Base-by-base conservation (phyloP, 2,797 vertebrate genomes). In the Sphaeramia orbicularis region DNA sequence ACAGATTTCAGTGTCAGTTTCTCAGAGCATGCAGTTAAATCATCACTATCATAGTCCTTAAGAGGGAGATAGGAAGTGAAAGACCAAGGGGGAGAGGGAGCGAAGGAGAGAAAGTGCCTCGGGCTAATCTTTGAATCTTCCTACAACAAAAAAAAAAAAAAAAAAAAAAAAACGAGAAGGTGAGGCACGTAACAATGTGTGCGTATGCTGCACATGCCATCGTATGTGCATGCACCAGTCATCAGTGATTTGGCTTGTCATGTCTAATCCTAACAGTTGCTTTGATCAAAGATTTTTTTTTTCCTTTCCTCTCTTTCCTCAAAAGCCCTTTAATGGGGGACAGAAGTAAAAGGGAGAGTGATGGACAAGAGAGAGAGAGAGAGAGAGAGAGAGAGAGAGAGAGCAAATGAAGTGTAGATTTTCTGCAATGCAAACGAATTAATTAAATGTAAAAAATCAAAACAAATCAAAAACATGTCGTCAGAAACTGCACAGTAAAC, bases 221-320 rank as follows among this genome's bases (percentile, higher is more conserved):
- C n/a, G n/a, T 55, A 50, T 61, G 58, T 50, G 15, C 13, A 10
- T 41, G 44, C 40, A 38, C 4, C 38, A 54, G 65, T 71, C 74
- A 67, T 69, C 57, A 42, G 21, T 77, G 76, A 71, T 80, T 62
- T 70, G 51, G 38, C 24, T 64, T 70, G 71, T 75, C 65, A 53
- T 60, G 67, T 65, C 61, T 49, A 44, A 60, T 76, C 42, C 58
- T 49, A 53, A 72, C 63, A 62, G 43, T 56, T 36, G 47, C 63
- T 79, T 71, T 78, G 79, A 86, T 84, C 81, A 86, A 70, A 68
- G 32, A 43, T 38, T 7, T 48, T 41, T 59, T 70, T n/a, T n/a
- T n/a, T n/a, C 36, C 57, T 64, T 50, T 45, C 38, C 15, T 2
- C 27, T 19, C 52, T 64, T 80, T 70, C 42, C 52, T 58, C 27